Evolutionary conservation across 1,140 invertebrate genomes (phyloP).

Genomic region (Gryon sp.): DNA sequence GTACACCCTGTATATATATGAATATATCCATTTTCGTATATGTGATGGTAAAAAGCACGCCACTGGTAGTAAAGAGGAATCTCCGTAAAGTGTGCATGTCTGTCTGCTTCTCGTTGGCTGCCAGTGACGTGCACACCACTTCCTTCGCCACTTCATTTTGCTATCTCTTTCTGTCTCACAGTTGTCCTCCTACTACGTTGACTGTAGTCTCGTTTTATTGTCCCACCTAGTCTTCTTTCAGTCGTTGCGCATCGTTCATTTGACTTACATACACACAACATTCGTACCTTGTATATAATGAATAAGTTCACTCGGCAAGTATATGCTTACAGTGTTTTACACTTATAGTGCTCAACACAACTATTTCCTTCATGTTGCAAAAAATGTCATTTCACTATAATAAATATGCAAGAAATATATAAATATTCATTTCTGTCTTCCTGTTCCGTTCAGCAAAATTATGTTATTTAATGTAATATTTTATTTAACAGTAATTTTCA

Average conservation of each 20-base stretch:
- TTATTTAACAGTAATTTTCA: not conserved
- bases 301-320: constrained; percentile 22
- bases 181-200: too few species aligned
- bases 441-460: too few species aligned
- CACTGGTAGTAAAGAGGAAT: constrained; percentile 66
- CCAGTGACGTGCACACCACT: constrained; percentile 41
- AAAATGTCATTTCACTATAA: too few species aligned
- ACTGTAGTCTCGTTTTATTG: constrained; percentile 71
- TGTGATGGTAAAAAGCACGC: constrained; percentile 41
- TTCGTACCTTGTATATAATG: not conserved
- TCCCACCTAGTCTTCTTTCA: constrained; percentile 54
- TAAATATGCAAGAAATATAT: too few species aligned
- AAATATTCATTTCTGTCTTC: too few species aligned
- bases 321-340: not conserved
- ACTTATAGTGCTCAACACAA: not conserved
- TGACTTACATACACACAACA: constrained; percentile 23
- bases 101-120: constrained; percentile 65
- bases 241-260: constrained; percentile 51
- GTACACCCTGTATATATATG: too few species aligned
- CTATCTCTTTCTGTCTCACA: too few species aligned
- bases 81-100: constrained; percentile 66
- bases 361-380: not conserved
- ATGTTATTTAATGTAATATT: too few species aligned
- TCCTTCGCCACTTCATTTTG: constrained; percentile 70
- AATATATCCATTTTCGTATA: constrained; percentile 15